Evolutionary conservation across 2,888 invertebrate genomes (phyloP).

Genomic region (Eupeodes luniger): DNA sequence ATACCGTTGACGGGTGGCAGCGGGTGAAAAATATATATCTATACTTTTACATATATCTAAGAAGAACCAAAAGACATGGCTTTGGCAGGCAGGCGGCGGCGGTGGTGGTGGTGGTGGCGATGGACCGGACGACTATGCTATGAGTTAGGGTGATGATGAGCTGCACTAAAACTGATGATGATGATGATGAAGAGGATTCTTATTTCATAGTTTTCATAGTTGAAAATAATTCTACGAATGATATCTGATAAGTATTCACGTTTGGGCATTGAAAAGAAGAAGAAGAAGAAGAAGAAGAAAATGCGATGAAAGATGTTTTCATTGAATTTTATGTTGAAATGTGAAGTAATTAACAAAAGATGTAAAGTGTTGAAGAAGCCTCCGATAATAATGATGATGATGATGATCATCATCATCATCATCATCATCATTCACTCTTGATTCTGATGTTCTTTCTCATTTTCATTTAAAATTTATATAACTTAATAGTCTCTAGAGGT

Average conservation of each 20-base stretch:
- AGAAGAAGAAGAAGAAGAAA: slow-evolving; percentile 12
- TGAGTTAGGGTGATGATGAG: slow-evolving; percentile 26
- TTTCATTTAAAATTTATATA: background rate
- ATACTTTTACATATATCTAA: background rate
- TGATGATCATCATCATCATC: background rate
- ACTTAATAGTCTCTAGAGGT: background rate
- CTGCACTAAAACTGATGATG: slow-evolving; percentile 43
- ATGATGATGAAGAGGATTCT: slow-evolving; percentile 65
- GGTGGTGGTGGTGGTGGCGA: background rate
- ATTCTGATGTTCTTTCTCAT: background rate
- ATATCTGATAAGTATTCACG: slow-evolving; percentile 57
- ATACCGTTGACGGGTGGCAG: slow-evolving; percentile 4
- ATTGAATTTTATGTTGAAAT: slow-evolving; percentile 36
- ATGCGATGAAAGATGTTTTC: slow-evolving; percentile 65
- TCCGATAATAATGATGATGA: background rate
- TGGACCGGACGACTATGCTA: background rate
- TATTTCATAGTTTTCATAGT: slow-evolving; percentile 53
- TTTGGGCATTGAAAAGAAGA: background rate
- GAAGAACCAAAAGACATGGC: background rate
- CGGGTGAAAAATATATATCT: background rate
- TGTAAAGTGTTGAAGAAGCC: slow-evolving; percentile 17
- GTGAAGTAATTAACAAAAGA: slow-evolving; percentile 37
- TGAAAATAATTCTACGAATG: slow-evolving; percentile 67
- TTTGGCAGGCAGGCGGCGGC: slow-evolving; percentile 11
- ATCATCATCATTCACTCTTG: no score